Base-by-base conservation (phyloP, 2,113 vertebrate species). In the Bufo bufo region DNA sequence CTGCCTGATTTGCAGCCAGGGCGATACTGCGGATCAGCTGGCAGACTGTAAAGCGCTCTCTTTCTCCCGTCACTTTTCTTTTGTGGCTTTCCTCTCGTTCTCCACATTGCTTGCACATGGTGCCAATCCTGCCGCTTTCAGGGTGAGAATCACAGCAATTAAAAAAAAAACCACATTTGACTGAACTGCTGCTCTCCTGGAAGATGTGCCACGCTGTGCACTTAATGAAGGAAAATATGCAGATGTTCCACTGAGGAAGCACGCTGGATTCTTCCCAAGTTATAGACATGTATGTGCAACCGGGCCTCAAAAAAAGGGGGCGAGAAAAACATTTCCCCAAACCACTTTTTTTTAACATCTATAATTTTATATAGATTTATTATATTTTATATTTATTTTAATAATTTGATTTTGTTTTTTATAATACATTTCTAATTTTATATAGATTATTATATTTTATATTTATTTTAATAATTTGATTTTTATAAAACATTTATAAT, bases 171-270 rank as follows among this genome's bases (percentile, higher is more conserved):
- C 78, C 4, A 85, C n/a, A 66, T n/a, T 54, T 14, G 65, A 43
- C 47, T 49, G 20, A 85, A 47, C 14, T 49, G 8, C 72, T 17
- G 33, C 33, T 63, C 59, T 82, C 49, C 33, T 50, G 72, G 43
- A 14, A 50, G 85, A 65, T n/a, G 19, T 77, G 80, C 69, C 69
- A 19, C 4, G 19, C 71, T 20, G 71, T 47, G 13, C 47, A 14
- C 43, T 23, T 85, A 85, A 72, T 85, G 83, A 85, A 47, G 13
- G 16, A 54, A 23, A 43, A 14, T 43, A 56, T 85, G 83, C 83
- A 72, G 45, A 56, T 56, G 66, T 56, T n/a, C 69, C 45, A n/a
- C 66, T 43, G 47, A 23, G 13, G 69, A 23, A 12, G 65, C 83
- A 5, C 56, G 83, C 50, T 58, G 23, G 49, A 84, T 0, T 20